Evolutionary conservation across 2,888 invertebrate species (phyloP).

Genomic region (Cosmia pyralina): DNA sequence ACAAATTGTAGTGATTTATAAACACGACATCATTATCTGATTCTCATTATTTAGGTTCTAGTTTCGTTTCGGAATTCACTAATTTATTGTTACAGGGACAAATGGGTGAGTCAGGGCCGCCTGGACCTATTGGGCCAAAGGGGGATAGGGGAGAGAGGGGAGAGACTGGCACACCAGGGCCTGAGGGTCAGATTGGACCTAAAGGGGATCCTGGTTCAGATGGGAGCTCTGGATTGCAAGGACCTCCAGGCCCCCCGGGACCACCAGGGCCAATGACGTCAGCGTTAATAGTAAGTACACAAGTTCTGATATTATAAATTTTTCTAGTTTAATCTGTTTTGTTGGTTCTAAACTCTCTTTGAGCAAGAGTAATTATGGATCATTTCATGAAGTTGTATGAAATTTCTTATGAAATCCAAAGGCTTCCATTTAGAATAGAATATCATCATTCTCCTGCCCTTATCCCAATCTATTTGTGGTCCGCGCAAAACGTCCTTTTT

Average conservation of each 20-base stretch:
- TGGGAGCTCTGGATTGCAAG: slow-evolving; percentile 92
- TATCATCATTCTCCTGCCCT: too few species aligned
- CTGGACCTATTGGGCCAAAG: slow-evolving; percentile 91
- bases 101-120: slow-evolving; percentile 92
- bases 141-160: slow-evolving; percentile 94
- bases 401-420: neutral
- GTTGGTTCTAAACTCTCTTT: neutral
- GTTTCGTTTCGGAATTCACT: slow-evolving; percentile 30
- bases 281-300: slow-evolving; percentile 76
- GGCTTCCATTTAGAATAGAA: neutral
- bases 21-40: slow-evolving; percentile 48
- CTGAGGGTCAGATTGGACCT: slow-evolving; percentile 93
- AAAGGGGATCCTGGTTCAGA: slow-evolving; percentile 95
- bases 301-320: neutral
- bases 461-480: too few species aligned
- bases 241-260: slow-evolving; percentile 93
- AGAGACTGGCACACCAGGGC: slow-evolving; percentile 89
- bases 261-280: slow-evolving; percentile 83
- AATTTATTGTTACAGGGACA: slow-evolving; percentile 86
- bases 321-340: neutral
- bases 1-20: slow-evolving; percentile 55
- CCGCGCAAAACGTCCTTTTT: too few species aligned
- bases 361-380: neutral
- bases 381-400: neutral
- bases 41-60: slow-evolving; percentile 46